Percentiles rank a stretch among this genome's conserved stretches.
Evolutionary conservation across 2,888 invertebrate species (phyloP).

Genomic region (Sinodicranocentrus sp.): DNA sequence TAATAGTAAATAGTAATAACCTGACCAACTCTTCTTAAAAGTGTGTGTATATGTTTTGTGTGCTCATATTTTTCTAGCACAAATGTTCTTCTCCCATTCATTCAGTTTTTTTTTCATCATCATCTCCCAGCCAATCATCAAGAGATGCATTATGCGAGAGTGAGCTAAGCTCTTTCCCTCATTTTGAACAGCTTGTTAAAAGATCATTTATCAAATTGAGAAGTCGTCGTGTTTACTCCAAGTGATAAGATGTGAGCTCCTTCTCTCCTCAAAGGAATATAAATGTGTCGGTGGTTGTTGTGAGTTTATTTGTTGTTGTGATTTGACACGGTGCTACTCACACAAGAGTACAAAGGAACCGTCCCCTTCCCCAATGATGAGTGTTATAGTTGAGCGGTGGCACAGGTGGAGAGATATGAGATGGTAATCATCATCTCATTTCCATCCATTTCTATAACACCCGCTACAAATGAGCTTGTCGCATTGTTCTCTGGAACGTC

Average conservation of each 20-base stretch:
- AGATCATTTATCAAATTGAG: conserved; percentile 66
- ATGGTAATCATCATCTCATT: conserved; percentile 11
- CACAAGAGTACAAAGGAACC: conserved; percentile 46
- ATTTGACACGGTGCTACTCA: conserved; percentile 57
- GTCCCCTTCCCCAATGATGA: conserved; percentile 26
- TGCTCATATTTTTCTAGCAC: conserved; percentile 13
- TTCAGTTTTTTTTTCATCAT: conserved; percentile 34
- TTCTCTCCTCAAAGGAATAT: not conserved
- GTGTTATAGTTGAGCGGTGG: not conserved
- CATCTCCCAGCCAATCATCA: not conserved
- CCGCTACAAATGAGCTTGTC: not conserved
- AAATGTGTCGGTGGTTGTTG: not conserved
- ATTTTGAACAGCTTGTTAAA: conserved; percentile 61
- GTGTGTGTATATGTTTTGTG: not conserved
- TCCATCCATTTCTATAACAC: not conserved
- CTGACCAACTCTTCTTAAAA: conserved; percentile 10
- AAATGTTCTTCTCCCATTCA: conserved; percentile 16
- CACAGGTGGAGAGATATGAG: conserved; percentile 34
- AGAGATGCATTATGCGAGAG: not conserved
- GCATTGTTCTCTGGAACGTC: conserved; percentile 63
- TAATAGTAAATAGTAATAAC: conserved; percentile 56
- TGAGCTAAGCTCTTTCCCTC: not conserved
- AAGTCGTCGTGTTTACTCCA: conserved; percentile 36
- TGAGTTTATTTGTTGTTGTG: not conserved
- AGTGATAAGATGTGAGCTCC: conserved; percentile 20